Evolutionary conservation across 2,113 vertebrate species (phyloP).

Genomic region (Passerina amoena): DNA sequence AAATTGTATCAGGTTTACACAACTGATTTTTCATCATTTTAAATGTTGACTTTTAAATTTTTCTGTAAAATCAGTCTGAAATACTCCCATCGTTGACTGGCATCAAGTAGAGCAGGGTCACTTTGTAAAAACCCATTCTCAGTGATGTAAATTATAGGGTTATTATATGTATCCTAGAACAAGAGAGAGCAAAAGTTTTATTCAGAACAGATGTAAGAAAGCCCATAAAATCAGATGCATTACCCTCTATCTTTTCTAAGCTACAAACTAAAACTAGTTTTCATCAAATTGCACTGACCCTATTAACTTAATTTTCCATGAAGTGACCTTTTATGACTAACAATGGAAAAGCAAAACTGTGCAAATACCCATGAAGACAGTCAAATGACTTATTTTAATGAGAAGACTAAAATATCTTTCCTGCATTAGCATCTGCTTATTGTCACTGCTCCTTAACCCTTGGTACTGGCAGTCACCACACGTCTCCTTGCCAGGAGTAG

Average conservation of each 20-base stretch:
- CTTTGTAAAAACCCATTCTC: slow-evolving; percentile 86
- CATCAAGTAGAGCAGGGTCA: slow-evolving; percentile 79
- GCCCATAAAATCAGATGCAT: slow-evolving; percentile 77
- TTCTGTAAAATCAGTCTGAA: slow-evolving; percentile 83
- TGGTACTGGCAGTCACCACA: slow-evolving; percentile 10
- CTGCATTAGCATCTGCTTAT: slow-evolving; percentile 72
- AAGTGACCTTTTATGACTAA: slow-evolving; percentile 80
- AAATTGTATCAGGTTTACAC: slow-evolving; percentile 73
- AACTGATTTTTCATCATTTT: slow-evolving; percentile 72
- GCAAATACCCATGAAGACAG: slow-evolving; percentile 80
- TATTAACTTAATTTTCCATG: slow-evolving; percentile 82
- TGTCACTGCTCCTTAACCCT: slow-evolving; percentile 73
- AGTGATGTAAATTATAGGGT: slow-evolving; percentile 86
- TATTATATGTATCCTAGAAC: slow-evolving; percentile 82
- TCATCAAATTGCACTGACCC: slow-evolving; percentile 80
- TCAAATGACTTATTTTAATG: slow-evolving; percentile 80
- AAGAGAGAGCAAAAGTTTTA: slow-evolving; percentile 74
- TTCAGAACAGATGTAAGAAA: slow-evolving; percentile 74
- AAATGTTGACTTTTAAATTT: slow-evolving; percentile 82
- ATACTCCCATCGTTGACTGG: slow-evolving; percentile 72
- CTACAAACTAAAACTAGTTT: slow-evolving; percentile 77
- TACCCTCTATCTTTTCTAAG: slow-evolving; percentile 73
- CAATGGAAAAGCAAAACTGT: slow-evolving; percentile 79
- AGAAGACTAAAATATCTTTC: slow-evolving; percentile 77
- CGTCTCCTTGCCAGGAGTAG: background rate